These are phyloP conservation scores for Gymnodraco acuticeps DNA, from an alignment of 2,797 vertebrate genomes.

Conservation along the genomic window DNA sequence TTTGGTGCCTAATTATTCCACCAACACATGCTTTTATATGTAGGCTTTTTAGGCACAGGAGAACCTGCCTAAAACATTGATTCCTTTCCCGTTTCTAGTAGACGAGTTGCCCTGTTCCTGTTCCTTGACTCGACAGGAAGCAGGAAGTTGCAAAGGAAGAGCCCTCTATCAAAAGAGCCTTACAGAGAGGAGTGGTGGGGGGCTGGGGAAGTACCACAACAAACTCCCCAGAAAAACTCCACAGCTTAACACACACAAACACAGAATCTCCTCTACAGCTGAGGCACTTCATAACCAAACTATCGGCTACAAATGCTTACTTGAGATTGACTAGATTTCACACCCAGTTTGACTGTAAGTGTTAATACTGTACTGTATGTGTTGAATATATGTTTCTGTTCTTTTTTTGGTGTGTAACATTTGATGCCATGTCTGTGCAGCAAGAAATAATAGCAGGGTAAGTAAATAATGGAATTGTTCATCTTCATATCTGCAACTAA, in stretches of 20 bases:
- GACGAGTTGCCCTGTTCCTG: constrained; percentile 9
- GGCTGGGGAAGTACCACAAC: constrained; percentile 48
- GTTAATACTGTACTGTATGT: background rate
- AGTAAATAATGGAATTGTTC: too few species aligned
- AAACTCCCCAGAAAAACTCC: constrained; percentile 41
- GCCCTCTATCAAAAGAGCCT: constrained; percentile 64
- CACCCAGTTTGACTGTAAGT: background rate
- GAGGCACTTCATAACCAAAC: constrained; percentile 41
- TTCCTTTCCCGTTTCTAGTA: too few species aligned
- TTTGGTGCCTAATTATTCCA: background rate
- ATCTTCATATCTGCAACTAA: too few species aligned
- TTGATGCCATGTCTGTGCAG: too few species aligned
- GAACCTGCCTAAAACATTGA: too few species aligned
- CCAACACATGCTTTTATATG: too few species aligned
- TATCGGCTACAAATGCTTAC: constrained; percentile 9
- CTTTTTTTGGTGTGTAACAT: too few species aligned
- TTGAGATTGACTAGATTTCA: constrained; percentile 24
- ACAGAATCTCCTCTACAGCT: constrained; percentile 40
- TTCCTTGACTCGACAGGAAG: constrained; percentile 70
- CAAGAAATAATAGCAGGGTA: too few species aligned
- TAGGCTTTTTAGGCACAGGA: too few species aligned
- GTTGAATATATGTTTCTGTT: too few species aligned
- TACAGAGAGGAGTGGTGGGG: constrained; percentile 27
- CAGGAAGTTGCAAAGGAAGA: constrained; percentile 78
- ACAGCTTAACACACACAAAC: constrained; percentile 16